Evolutionary conservation across 2,113 vertebrate genomes (phyloP).

Genomic region (Ranitomeya variabilis): DNA sequence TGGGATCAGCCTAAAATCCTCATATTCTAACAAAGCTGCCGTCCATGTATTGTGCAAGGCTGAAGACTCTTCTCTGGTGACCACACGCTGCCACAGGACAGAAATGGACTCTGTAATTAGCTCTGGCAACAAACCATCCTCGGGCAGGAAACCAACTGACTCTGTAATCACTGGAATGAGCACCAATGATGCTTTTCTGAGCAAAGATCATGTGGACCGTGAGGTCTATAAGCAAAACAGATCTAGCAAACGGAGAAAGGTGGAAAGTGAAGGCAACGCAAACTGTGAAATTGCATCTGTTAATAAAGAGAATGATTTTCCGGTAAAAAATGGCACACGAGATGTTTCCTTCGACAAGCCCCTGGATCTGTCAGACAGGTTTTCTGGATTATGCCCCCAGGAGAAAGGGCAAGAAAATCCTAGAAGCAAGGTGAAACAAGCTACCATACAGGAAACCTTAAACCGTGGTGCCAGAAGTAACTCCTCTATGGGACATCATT

Average conservation of each 20-base stretch:
- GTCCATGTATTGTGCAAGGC: slow-evolving; percentile 68
- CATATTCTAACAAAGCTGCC: slow-evolving; percentile 64
- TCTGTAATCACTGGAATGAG: slow-evolving; percentile 57
- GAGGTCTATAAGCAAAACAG: slow-evolving; percentile 61
- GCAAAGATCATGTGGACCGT: slow-evolving; percentile 54
- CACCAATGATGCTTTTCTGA: slow-evolving; percentile 47
- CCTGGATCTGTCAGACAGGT: slow-evolving; percentile 77
- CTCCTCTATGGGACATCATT: slow-evolving; percentile 59
- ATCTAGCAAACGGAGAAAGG: slow-evolving; percentile 73
- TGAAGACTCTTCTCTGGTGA: slow-evolving; percentile 70
- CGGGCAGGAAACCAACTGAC: slow-evolving; percentile 65
- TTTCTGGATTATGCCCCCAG: slow-evolving; percentile 65
- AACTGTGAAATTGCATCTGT: slow-evolving; percentile 67
- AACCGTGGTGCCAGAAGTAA: slow-evolving; percentile 66
- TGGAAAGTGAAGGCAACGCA: slow-evolving; percentile 67
- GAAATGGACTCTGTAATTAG: slow-evolving; percentile 66
- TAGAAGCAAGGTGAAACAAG: slow-evolving; percentile 71
- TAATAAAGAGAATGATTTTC: slow-evolving; percentile 74
- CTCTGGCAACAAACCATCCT: slow-evolving; percentile 65
- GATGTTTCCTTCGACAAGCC: slow-evolving; percentile 71
- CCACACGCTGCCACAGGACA: slow-evolving; percentile 63
- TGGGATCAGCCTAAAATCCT: slow-evolving; percentile 67
- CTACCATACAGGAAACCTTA: slow-evolving; percentile 67
- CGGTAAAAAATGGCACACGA: slow-evolving; percentile 62
- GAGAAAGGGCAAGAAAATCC: slow-evolving; percentile 67